Conservation (phyloP, 1,140 invertebrate genomes). For the Drosophila carrolli region DNA sequence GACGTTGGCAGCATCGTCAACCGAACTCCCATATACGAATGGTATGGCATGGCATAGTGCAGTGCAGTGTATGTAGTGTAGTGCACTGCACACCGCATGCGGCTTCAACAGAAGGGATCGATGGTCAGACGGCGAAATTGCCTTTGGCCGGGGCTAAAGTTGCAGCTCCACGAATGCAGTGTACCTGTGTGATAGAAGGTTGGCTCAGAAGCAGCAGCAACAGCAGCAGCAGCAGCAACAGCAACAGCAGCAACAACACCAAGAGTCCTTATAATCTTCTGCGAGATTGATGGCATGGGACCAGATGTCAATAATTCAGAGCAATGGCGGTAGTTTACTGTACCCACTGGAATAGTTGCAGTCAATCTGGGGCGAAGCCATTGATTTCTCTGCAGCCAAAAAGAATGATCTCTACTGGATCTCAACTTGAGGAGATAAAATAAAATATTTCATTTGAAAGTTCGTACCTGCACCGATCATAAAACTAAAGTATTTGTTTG, state of each 20-base stretch:
- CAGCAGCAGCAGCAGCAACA: constrained; percentile 26
- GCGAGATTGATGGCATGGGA: constrained; percentile 69
- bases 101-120: constrained; percentile 67
- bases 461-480: too few relatives aligned
- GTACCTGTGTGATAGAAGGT: constrained; percentile 48
- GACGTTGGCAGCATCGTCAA: constrained; percentile 51
- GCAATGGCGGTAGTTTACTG: constrained; percentile 50
- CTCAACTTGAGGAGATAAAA: too few relatives aligned
- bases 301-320: constrained; percentile 76
- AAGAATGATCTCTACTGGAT: too few relatives aligned
- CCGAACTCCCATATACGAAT: constrained; percentile 28
- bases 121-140: constrained; percentile 76
- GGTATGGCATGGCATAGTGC: neutral
- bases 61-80: constrained; percentile 3
- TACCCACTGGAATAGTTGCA: constrained; percentile 1
- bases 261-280: constrained; percentile 66
- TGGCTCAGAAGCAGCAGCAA: constrained; percentile 14
- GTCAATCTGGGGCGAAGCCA: neutral
- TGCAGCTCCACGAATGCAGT: constrained; percentile 21
- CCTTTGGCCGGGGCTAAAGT: constrained; percentile 61
- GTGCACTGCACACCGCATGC: constrained; percentile 45
- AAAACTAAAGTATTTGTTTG: too few relatives aligned
- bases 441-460: too few relatives aligned
- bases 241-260: constrained; percentile 35
- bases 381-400: too few relatives aligned